Conservation (phyloP, 2,888 invertebrate species). For the Hanleya hanleyi region DNA sequence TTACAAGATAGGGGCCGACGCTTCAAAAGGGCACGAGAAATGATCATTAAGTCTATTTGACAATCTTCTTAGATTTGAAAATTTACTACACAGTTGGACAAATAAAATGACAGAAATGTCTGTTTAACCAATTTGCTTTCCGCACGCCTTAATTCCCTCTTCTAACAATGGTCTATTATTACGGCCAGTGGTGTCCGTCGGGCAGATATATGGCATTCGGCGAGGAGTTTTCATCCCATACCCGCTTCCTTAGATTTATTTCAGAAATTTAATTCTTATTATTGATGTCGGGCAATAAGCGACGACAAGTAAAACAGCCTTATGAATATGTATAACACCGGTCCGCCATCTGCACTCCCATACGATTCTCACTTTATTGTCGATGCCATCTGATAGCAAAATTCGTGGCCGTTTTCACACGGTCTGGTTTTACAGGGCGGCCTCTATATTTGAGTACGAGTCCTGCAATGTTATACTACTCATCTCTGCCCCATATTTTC, state of each 20-base stretch:
- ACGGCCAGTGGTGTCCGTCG: too few relatives aligned
- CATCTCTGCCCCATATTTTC: too few relatives aligned
- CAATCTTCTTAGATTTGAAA: neutral
- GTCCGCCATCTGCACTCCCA: neutral
- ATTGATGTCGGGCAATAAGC: neutral
- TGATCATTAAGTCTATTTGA: neutral
- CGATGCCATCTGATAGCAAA: too few relatives aligned
- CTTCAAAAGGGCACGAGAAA: neutral
- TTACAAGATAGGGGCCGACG: neutral
- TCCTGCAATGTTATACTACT: too few relatives aligned
- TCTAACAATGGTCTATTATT: too few relatives aligned
- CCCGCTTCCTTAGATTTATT: neutral
- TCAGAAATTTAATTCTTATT: neutral
- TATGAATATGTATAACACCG: neutral
- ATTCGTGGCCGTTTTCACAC: too few relatives aligned
- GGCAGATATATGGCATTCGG: neutral
- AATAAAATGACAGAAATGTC: neutral
- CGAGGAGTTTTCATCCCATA: neutral
- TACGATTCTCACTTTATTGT: too few relatives aligned
- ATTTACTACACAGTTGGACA: neutral
- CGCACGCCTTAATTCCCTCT: neutral
- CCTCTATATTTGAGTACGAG: too few relatives aligned
- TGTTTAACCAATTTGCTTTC: constrained; percentile 3
- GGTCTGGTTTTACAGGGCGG: too few relatives aligned
- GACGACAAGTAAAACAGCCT: neutral